Evolutionary conservation across 2,113 vertebrate genomes (phyloP).

Genomic region (Gymnarchus niloticus): DNA sequence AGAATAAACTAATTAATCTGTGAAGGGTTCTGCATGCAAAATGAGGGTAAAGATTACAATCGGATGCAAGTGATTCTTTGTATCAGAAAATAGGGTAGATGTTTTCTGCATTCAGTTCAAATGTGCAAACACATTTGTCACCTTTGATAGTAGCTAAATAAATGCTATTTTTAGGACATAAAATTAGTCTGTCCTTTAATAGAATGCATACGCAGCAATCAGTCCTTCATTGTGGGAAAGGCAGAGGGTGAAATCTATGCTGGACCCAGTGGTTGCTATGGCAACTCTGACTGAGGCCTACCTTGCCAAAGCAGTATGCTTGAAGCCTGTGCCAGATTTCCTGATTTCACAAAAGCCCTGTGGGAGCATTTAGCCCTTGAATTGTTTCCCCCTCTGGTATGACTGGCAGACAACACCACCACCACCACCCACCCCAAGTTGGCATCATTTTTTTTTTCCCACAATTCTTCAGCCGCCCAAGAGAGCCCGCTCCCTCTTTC

Average conservation of each 20-base stretch:
- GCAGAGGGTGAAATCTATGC: slow-evolving; percentile 29
- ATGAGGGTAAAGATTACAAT: slow-evolving; percentile 39
- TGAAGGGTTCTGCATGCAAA: slow-evolving; percentile 22
- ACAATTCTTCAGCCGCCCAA: slow-evolving; percentile 30
- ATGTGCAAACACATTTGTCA: slow-evolving; percentile 13
- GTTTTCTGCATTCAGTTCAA: slow-evolving; percentile 9
- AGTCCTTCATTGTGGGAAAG: slow-evolving; percentile 25
- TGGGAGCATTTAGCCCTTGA: slow-evolving; percentile 39
- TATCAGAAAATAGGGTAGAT: slow-evolving; percentile 17
- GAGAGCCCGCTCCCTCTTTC: neutral
- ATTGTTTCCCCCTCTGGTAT: slow-evolving; percentile 33
- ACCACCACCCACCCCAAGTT: neutral
- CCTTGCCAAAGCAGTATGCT: slow-evolving; percentile 32
- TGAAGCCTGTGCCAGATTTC: slow-evolving; percentile 43
- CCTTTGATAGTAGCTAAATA: slow-evolving; percentile 24
- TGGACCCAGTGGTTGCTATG: slow-evolving; percentile 48
- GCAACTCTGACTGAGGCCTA: slow-evolving; percentile 39
- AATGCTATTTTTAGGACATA: slow-evolving; percentile 26
- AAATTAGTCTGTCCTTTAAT: slow-evolving; percentile 28
- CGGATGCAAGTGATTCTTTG: slow-evolving; percentile 28
- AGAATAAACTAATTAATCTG: slow-evolving; percentile 28
- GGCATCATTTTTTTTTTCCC: slow-evolving; percentile 20
- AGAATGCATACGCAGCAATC: slow-evolving; percentile 31
- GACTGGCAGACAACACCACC: slow-evolving; percentile 17
- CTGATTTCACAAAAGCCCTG: slow-evolving; percentile 45